Conservation (phyloP, 1,140 invertebrate genomes). For the Halyomorpha halys region DNA sequence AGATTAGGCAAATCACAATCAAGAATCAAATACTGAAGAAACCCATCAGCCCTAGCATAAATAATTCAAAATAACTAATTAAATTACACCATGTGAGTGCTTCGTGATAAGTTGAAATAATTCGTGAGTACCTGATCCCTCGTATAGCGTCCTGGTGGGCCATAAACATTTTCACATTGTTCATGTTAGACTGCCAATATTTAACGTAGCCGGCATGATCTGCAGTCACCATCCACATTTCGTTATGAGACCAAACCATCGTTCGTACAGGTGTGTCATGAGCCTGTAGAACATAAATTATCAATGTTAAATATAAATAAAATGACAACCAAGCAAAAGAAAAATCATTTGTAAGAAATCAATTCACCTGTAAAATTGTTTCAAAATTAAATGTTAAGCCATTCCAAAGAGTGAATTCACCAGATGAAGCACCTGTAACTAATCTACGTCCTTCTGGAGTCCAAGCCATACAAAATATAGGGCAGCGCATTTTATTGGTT, state of each 20-base stretch:
- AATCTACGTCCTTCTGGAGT: slow-evolving; percentile 95
- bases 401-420: slow-evolving; percentile 99
- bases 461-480: slow-evolving; percentile 98
- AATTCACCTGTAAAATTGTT: slow-evolving; percentile 89
- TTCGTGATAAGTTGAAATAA: slow-evolving; percentile 17
- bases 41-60: slow-evolving; percentile 7
- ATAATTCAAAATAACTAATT: neutral
- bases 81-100: slow-evolving; percentile 4
- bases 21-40: slow-evolving; percentile 12
- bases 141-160: slow-evolving; percentile 99
- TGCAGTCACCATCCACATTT: slow-evolving; percentile 99
- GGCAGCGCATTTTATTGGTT: slow-evolving; percentile 98
- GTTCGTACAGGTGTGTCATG: slow-evolving; percentile 95
- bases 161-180: slow-evolving; percentile 99
- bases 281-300: slow-evolving; percentile 51
- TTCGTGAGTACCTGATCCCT: slow-evolving; percentile 74
- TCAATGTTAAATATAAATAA: neutral
- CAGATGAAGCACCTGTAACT: slow-evolving; percentile 96
- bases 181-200: slow-evolving; percentile 99
- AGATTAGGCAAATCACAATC: slow-evolving; percentile 7
- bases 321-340: neutral
- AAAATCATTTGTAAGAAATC: neutral
- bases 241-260: slow-evolving; percentile 99
- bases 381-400: slow-evolving; percentile 99
- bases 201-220: slow-evolving; percentile 98